Base-by-base conservation (phyloP, 1,140 invertebrate genomes). In the Camponotus floridanus region DNA sequence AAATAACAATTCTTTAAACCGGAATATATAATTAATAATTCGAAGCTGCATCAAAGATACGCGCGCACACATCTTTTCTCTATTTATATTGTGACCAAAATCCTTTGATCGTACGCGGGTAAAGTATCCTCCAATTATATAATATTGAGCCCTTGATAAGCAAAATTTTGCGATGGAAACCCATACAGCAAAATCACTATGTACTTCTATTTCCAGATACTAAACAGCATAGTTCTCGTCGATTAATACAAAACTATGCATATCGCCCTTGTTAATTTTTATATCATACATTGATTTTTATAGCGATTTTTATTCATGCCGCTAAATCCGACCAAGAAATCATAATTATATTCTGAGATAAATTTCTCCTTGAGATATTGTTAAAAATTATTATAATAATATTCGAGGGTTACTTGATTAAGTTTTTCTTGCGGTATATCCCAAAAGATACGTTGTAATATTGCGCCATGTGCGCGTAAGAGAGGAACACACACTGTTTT, bases 401-500 rank as follows among this genome's bases (percentile, higher is more conserved):
- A 57, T 87, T 65, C 42, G 55, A 79, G 62, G 55, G 78, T 86
- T 83, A 86, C 71, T 83, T 86, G 62, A 68, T 65, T 61, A 55
- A 65, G 42, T 55, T 62, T 1, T 78, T 26, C 62, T 39, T 73
- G 62, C 74, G 71, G 57, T 86, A 78, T 84, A 81, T 87, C 48
- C 55, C n/a, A 59, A 71, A 86, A 80, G 45, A 83, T 55, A 68
- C 70, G 39, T 88, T 88, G 64, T 81, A 86, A 80, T 80, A 78
- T 89, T 45, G 64, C 61, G 81, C 71, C n/a, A 4, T 2, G 15
- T 13, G 18, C 33, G 18, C 33, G 80, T 87, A 87, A 78, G 88
- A 64, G 74, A 74, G 65, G 71, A 91, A 86, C 85, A 92, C 76
- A 93, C 89, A 94, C 91, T 91, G 92, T 94, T 94, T 91, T 94